Evolutionary conservation across 1,140 invertebrate species (phyloP).

Genomic region (Aricia agestis): DNA sequence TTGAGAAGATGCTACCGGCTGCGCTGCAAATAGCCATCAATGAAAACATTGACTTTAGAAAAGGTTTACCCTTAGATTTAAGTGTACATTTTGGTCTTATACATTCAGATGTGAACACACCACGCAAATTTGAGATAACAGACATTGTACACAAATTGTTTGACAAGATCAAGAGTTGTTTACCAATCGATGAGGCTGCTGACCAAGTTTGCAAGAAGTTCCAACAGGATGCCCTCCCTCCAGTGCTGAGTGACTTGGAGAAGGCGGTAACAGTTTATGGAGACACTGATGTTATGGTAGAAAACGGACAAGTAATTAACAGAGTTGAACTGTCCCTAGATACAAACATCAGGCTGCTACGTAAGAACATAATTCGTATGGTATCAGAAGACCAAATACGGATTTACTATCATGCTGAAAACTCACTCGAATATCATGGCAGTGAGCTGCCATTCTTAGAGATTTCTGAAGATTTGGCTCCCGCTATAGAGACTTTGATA

Average conservation of each 20-base stretch:
- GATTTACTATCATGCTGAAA: conserved; percentile 89
- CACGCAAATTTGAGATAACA: conserved; percentile 76
- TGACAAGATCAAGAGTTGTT: conserved; percentile 78
- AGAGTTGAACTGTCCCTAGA: conserved; percentile 81
- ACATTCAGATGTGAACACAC: conserved; percentile 74
- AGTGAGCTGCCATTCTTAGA: conserved; percentile 88
- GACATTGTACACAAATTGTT: conserved; percentile 80
- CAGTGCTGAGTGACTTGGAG: conserved; percentile 82
- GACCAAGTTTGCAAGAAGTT: conserved; percentile 90
- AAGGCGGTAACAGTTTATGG: conserved; percentile 81
- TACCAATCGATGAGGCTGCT: conserved; percentile 88
- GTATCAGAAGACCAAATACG: conserved; percentile 80
- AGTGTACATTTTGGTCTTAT: conserved; percentile 84
- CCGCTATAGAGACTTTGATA: conserved; percentile 84
- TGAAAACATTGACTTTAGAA: conserved; percentile 83
- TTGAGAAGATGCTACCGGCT: conserved; percentile 87
- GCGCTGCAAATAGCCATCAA: conserved; percentile 85
- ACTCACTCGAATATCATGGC: conserved; percentile 89
- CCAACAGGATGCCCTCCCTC: conserved; percentile 92
- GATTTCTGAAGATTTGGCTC: conserved; percentile 80
- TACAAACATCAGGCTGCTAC: conserved; percentile 82
- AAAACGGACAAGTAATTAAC: conserved; percentile 79
- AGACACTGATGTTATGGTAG: conserved; percentile 82
- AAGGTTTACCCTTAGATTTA: conserved; percentile 89
- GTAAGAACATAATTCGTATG: conserved; percentile 84